Conservation (phyloP, 2,888 invertebrate genomes). For the Anorthoa munda region DNA sequence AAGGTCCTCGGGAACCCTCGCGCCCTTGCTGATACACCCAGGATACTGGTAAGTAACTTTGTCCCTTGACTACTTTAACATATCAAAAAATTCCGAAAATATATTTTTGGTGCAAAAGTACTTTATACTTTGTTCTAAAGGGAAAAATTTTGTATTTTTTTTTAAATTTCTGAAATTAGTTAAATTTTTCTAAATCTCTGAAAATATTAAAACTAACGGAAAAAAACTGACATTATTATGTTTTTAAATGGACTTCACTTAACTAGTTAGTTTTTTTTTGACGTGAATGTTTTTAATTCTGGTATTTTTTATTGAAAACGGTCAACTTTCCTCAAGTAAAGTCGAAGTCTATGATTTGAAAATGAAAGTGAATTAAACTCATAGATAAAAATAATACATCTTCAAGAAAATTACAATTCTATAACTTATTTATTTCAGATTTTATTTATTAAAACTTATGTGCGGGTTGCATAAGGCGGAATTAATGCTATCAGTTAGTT, state of each 20-base stretch:
- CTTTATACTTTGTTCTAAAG: background rate
- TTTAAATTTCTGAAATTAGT: background rate
- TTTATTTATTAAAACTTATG: background rate
- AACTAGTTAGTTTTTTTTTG: background rate
- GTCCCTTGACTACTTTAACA: too few relatives aligned
- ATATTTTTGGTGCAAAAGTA: background rate
- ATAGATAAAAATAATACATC: background rate
- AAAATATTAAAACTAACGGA: background rate
- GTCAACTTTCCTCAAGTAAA: background rate
- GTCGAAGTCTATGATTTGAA: background rate
- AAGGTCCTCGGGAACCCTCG: background rate
- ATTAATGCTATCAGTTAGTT: too few relatives aligned
- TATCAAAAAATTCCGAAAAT: background rate
- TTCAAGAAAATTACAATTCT: background rate
- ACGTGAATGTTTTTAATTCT: too few relatives aligned
- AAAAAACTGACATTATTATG: too few relatives aligned
- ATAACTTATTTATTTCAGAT: background rate
- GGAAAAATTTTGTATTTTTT: background rate
- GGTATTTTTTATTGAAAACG: background rate
- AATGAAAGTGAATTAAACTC: background rate
- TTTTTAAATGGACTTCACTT: background rate
- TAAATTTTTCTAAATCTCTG: background rate
- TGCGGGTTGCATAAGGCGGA: background rate
- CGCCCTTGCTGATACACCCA: too few relatives aligned
- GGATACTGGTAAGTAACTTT: slow-evolving; percentile 10